These are phyloP conservation scores for Alloplasta piceator DNA, from an alignment of 2,888 invertebrate genomes.

Conservation along the genomic window DNA sequence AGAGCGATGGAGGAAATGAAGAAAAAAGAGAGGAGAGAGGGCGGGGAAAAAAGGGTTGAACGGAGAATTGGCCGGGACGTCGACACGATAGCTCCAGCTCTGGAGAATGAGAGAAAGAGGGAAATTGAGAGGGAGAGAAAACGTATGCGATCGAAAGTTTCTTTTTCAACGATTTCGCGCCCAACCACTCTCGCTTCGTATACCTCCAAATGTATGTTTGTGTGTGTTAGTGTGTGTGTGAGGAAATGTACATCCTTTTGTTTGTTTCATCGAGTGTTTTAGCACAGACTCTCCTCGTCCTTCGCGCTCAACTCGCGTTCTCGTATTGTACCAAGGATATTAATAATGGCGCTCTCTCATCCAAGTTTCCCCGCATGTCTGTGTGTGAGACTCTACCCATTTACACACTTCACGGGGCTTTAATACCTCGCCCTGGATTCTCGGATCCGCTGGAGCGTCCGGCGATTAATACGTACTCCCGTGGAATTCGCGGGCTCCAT, in stretches of 20 bases:
- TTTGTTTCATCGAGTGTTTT: conserved; percentile 51
- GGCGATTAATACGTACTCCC: conserved; percentile 42
- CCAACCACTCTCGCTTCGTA: conserved; percentile 11
- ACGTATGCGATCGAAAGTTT: conserved; percentile 24
- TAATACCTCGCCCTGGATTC: conserved; percentile 4
- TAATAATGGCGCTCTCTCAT: conserved; percentile 4
- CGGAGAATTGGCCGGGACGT: conserved; percentile 1
- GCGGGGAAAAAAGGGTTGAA: conserved; percentile 10
- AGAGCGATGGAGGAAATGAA: conserved; percentile 5
- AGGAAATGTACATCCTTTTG: conserved; percentile 20
- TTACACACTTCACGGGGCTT: conserved; percentile 7
- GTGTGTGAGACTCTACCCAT: background rate
- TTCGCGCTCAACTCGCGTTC: background rate
- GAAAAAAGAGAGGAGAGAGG: conserved; percentile 8
- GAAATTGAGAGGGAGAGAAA: background rate
- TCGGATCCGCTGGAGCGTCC: conserved; percentile 11
- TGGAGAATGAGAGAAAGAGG: background rate
- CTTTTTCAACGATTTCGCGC: conserved; percentile 42
- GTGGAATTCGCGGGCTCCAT: conserved; percentile 33
- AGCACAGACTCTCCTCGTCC: background rate
- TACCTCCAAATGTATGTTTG: conserved; percentile 2
- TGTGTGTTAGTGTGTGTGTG: background rate
- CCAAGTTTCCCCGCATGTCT: background rate
- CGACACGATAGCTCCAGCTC: background rate
- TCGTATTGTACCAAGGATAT: background rate